These are phyloP conservation scores for Stenotaenia linearis DNA, from an alignment of 2,888 invertebrate genomes.

Conservation along the genomic window DNA sequence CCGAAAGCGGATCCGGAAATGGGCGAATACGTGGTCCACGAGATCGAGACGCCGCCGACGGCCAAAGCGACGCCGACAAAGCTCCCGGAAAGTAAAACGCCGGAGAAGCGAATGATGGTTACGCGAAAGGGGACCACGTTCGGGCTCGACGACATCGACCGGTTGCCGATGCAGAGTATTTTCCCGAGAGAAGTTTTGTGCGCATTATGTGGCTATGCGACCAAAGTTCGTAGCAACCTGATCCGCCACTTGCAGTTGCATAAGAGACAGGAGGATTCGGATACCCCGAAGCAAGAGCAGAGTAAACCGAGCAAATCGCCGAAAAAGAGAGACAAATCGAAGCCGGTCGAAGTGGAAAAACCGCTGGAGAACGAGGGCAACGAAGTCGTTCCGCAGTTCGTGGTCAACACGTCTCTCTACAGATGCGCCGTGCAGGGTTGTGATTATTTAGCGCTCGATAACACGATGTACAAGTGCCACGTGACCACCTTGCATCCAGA, in stretches of 20 bases:
- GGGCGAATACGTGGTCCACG: constrained; percentile 26
- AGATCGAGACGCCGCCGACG: neutral
- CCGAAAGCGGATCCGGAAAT: constrained; percentile 16
- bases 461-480: constrained; percentile 65
- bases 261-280: neutral
- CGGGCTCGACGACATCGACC: constrained; percentile 35
- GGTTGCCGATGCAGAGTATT: constrained; percentile 39
- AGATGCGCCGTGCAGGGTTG: constrained; percentile 67
- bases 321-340: neutral
- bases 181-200: constrained; percentile 49
- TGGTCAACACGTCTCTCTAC: constrained; percentile 57
- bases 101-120: neutral
- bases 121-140: neutral
- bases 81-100: neutral
- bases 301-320: neutral
- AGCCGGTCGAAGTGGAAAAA: neutral
- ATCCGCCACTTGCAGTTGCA: constrained; percentile 65
- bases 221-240: constrained; percentile 62
- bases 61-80: neutral
- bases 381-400: constrained; percentile 49
- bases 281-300: neutral
- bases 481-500: constrained; percentile 64
- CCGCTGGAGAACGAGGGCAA: neutral
- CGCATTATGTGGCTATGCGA: constrained; percentile 61
- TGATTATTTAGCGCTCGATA: constrained; percentile 64